Conservation (phyloP, 2,797 vertebrate species). For the Anguilla megastoma region DNA sequence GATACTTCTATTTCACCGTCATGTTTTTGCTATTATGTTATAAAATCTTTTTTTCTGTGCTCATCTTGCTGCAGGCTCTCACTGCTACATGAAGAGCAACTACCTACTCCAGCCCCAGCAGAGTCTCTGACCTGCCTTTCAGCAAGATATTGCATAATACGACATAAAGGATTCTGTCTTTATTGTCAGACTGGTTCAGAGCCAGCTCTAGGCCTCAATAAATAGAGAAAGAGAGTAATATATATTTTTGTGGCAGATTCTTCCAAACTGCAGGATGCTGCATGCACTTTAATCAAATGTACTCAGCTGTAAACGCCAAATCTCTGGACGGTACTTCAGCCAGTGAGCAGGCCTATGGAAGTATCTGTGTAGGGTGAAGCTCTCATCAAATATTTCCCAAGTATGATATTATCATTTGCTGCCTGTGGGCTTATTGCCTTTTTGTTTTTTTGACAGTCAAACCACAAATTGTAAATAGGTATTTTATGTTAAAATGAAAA, state of each 20-base stretch:
- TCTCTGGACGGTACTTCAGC: neutral
- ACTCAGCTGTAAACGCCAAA: neutral
- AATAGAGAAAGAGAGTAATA: constrained; percentile 11
- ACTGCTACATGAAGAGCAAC: neutral
- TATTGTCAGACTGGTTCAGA: constrained; percentile 21
- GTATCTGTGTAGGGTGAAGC: neutral
- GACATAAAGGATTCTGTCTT: neutral
- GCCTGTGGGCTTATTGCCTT: neutral
- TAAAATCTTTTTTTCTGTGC: neutral
- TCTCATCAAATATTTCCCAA: neutral
- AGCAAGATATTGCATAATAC: neutral
- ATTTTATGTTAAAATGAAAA: neutral
- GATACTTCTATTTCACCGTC: neutral
- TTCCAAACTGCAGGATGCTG: neutral
- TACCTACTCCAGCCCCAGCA: constrained; percentile 17
- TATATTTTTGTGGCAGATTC: neutral
- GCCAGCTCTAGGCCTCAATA: constrained; percentile 15
- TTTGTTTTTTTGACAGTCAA: neutral
- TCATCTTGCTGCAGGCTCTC: neutral
- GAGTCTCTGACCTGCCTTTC: neutral
- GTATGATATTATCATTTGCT: neutral
- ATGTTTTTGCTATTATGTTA: neutral
- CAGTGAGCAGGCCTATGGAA: neutral
- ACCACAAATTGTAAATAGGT: neutral
- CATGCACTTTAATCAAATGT: constrained; percentile 1